Percentiles rank a stretch among this genome's conserved stretches.
phyloP scores from a whole-genome alignment of 2,888 invertebrate genomes.

The Lagria hirta region DNA sequence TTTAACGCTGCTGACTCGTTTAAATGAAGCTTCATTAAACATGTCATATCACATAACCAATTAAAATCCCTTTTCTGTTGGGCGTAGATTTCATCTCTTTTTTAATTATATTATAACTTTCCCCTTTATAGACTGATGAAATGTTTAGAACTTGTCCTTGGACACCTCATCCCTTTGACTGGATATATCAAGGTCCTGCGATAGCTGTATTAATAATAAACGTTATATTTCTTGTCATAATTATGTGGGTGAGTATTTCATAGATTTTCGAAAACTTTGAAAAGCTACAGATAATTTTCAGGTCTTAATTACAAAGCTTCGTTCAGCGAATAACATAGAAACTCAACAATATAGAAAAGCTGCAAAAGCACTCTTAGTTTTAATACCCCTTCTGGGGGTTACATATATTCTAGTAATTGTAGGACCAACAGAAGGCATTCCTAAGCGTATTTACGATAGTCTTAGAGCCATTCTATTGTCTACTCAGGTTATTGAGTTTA shows the following conservation, averaged over 20 bases:
- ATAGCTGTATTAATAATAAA: constrained; percentile 78
- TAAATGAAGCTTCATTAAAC: too few species aligned
- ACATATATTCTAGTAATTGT: constrained; percentile 82
- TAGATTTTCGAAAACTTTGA: background rate
- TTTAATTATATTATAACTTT: too few species aligned
- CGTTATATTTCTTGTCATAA: constrained; percentile 74
- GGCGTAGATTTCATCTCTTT: too few species aligned
- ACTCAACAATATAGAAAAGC: constrained; percentile 87
- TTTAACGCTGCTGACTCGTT: too few species aligned
- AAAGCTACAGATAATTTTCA: constrained; percentile 56
- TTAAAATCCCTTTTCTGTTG: too few species aligned
- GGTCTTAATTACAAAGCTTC: constrained; percentile 88
- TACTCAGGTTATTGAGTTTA: constrained; percentile 71
- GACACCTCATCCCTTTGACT: constrained; percentile 80
- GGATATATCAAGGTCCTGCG: constrained; percentile 84
- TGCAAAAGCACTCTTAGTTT: constrained; percentile 82
- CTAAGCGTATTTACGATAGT: constrained; percentile 73
- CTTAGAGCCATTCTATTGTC: constrained; percentile 78
- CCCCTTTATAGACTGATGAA: constrained; percentile 27
- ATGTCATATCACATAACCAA: too few species aligned
- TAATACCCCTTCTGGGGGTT: constrained; percentile 86
- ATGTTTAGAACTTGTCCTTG: constrained; percentile 59
- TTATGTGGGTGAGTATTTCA: constrained; percentile 69
- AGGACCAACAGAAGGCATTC: constrained; percentile 75
- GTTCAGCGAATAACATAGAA: constrained; percentile 83